Evolutionary conservation across 92 coral and sea anemone species (phyloP).

Genomic region (Epizoanthus illoricatus): DNA sequence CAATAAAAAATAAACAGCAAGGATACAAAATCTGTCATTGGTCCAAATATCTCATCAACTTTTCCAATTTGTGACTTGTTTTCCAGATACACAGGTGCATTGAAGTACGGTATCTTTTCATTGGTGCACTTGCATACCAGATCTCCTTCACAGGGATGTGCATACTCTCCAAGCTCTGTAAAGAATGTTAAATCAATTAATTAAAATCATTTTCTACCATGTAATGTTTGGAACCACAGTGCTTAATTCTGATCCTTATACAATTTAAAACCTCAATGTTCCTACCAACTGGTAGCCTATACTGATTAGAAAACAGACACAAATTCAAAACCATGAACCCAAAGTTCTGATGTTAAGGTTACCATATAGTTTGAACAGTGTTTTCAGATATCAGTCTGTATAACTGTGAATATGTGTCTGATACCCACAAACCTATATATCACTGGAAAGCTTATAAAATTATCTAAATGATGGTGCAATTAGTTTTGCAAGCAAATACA

Average conservation of each 20-base stretch:
- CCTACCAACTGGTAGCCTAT: too few relatives aligned
- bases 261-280: not conserved
- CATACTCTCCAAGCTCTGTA: slow-evolving; percentile 77
- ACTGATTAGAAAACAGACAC: too few relatives aligned
- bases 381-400: too few relatives aligned
- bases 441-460: too few relatives aligned
- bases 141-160: slow-evolving; percentile 93
- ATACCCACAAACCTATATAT: too few relatives aligned
- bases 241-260: not conserved
- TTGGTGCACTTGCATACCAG: slow-evolving; percentile 93
- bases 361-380: too few relatives aligned
- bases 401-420: too few relatives aligned
- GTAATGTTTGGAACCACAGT: not conserved
- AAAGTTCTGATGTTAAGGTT: too few relatives aligned
- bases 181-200: not conserved
- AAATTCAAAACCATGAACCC: too few relatives aligned
- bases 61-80: slow-evolving; percentile 98
- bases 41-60: slow-evolving; percentile 99
- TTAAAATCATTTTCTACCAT: not conserved
- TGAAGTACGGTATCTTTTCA: slow-evolving; percentile 98
- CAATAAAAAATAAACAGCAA: slow-evolving; percentile 11
- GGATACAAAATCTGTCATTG: slow-evolving; percentile 98
- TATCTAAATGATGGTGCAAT: too few relatives aligned
- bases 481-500: too few relatives aligned
- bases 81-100: slow-evolving; percentile 95